A percentile compares a stretch with the other conserved stretches of the same genome.
Conservation (phyloP, 1,140 invertebrate species). For the Pseudobourletiella spinata region DNA sequence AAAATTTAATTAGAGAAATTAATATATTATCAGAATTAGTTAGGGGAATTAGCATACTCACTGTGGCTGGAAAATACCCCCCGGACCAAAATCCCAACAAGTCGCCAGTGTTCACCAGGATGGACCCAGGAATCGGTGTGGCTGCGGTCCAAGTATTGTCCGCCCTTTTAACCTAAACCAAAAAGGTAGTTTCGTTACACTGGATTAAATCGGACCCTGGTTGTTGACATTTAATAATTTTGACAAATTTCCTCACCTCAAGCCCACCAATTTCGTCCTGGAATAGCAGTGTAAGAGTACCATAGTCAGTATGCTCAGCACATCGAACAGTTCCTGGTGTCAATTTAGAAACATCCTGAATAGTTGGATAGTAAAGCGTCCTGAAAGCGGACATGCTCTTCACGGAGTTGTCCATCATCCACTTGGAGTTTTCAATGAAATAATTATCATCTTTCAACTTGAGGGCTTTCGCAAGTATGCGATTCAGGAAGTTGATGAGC, state of each 20-base stretch:
- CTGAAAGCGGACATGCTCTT: background rate
- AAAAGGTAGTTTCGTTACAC: background rate
- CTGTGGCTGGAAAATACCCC: slow-evolving; percentile 57
- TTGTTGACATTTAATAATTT: background rate
- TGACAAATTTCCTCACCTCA: slow-evolving; percentile 1
- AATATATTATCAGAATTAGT: background rate
- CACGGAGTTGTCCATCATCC: background rate
- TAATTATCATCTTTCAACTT: slow-evolving; percentile 12
- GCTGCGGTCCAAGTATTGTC: slow-evolving; percentile 63
- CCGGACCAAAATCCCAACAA: slow-evolving; percentile 66
- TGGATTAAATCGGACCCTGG: background rate
- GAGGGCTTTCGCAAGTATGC: slow-evolving; percentile 12
- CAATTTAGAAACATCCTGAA: background rate
- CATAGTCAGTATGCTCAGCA: slow-evolving; percentile 27
- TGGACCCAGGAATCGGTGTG: slow-evolving; percentile 64
- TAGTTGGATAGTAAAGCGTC: slow-evolving; percentile 20
- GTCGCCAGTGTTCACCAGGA: slow-evolving; percentile 68
- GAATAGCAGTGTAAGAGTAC: slow-evolving; percentile 27
- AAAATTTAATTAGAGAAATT: slow-evolving; percentile 1
- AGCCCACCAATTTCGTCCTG: slow-evolving; percentile 30
- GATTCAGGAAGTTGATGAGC: background rate
- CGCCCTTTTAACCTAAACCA: slow-evolving; percentile 37
- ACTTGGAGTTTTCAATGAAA: slow-evolving; percentile 5
- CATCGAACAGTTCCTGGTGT: slow-evolving; percentile 11
- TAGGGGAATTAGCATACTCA: no score